Base-by-base conservation (phyloP, 2,888 invertebrate genomes). In the Helleia helle region DNA sequence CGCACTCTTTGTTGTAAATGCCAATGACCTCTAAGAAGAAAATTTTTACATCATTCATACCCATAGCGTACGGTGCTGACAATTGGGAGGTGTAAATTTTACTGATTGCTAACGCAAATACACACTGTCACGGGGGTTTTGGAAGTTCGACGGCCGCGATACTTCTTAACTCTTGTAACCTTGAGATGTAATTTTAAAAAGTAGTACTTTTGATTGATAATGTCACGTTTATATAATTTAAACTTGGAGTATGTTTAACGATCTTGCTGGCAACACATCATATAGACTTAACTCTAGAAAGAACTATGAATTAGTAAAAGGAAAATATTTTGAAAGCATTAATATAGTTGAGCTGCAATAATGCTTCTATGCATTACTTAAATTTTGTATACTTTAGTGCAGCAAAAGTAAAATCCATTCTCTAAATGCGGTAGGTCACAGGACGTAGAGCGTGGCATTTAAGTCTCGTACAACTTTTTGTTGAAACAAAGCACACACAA, bases 21-120 rank as follows among this genome's bases (percentile, higher is more conserved):
- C 54, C 71, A 58, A 60, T 72, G 71, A 64, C 67, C 73, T 59
- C 68, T 40, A 51, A 59, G 63, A 15, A 15, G 30, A 30, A 30
- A 30, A n/a, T 15, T 30, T n/a, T n/a, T 9, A 3, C 26, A 11
- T 26, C 7, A 15, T n/a, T n/a, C 9, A 13, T 12, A 8, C 4
- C 27, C 13, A 8, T 13, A 12, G 12, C 13, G 29, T 18, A 13
- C 12, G 18, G 22, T 18, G 34, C 18, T 18, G 34, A 18, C 34
- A 34, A 34, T 18, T 17, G 34, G 18, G 18, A 18, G 64, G 75
- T 77, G 79, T 71, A 70, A 75, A 75, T 76, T 71, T 65, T 61
- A 66, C 65, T 70, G 66, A 74, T 77, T 72, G 62, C 59, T 47
- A 59, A 59, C 65, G 67, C 66, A 73, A 72, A 77, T 65, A 72